Base-by-base conservation (phyloP, 1,140 invertebrate genomes). In the Nilaparvata lugens region DNA sequence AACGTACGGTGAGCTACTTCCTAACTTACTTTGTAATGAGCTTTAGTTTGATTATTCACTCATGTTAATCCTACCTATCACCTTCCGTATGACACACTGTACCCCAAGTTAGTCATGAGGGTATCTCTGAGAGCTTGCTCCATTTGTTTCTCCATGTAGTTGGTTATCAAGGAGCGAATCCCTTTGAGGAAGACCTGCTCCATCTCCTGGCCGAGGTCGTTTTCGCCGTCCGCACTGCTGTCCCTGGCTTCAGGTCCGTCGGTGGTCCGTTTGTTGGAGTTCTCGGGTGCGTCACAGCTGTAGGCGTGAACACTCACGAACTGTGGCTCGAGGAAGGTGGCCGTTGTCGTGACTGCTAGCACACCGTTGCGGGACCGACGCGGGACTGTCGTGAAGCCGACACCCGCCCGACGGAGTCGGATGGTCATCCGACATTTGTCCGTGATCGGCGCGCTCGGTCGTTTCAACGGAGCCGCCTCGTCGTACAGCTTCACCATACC, bases 231-330 rank as follows among this genome's bases (percentile, higher is more conserved):
- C 18, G 54, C 24, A 18, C 11, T 42, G 18, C n/a, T 42, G 9
- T 58, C 35, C 56, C 62, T 58, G 61, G 25, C 24, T 61, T 71
- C 64, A 59, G 73, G 68, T 35, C 75, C 73, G 23, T 73, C 73
- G 54, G 74, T 65, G 59, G 73, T 61, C 45, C 66, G 69, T 43
- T 75, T 69, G 25, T 76, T 73, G 4, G 75, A 59, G 40, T 70
- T 71, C 31, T 76, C 74, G 56, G 74, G 77, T 58, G 55, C 42
- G 71, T 85, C 80, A 68, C 88, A 91, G 1, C 86, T 87, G 54
- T 90, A 89, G 1, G 88, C 88, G 68, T 90, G 90, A 0, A 91
- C 86, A 13, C 86, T 89, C 19, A 89, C 85, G 62, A 89, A 90
- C 24, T 87, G 83, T 0, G 87, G 88, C 68, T 91, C 87, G 0